Conservation (phyloP, 2,113 vertebrate genomes). For the Lasiurus cinereus region DNA sequence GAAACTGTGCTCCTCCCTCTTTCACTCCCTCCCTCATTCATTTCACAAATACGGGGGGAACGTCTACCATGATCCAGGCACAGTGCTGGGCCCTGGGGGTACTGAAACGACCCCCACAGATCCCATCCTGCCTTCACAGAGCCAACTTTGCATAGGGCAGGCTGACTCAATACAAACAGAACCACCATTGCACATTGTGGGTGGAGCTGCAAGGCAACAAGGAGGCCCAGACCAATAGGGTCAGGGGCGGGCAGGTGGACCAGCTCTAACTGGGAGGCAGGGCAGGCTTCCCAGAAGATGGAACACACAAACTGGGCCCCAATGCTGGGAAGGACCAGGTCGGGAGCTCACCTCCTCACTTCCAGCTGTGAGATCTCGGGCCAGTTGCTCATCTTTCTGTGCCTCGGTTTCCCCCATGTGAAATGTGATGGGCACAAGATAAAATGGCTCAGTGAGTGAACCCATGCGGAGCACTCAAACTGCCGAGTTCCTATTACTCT, state of each 20-base stretch:
- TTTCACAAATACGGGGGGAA: background rate
- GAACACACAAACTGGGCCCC: background rate
- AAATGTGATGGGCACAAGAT: fast-evolving
- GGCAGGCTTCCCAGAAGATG: background rate
- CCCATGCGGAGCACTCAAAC: background rate
- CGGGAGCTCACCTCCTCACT: fast-evolving
- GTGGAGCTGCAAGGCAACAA: background rate
- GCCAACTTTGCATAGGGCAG: background rate
- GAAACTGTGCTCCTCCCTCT: background rate
- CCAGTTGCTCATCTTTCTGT: background rate
- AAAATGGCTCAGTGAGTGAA: fast-evolving
- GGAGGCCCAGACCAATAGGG: fast-evolving
- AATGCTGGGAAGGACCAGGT: background rate
- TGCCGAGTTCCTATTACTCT: fast-evolving
- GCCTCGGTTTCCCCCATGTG: background rate
- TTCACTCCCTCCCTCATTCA: background rate
- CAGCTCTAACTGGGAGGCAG: background rate
- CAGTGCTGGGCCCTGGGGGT: background rate
- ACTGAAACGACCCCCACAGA: background rate
- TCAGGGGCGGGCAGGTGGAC: fast-evolving
- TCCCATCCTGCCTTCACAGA: background rate
- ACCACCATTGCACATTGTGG: fast-evolving
- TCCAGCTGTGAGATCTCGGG: background rate
- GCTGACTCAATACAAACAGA: background rate
- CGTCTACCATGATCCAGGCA: fast-evolving